Percentiles rank a stretch among this genome's conserved stretches.
Conservation (phyloP, 2,797 vertebrate species). For the Sebastes trivittatus region DNA sequence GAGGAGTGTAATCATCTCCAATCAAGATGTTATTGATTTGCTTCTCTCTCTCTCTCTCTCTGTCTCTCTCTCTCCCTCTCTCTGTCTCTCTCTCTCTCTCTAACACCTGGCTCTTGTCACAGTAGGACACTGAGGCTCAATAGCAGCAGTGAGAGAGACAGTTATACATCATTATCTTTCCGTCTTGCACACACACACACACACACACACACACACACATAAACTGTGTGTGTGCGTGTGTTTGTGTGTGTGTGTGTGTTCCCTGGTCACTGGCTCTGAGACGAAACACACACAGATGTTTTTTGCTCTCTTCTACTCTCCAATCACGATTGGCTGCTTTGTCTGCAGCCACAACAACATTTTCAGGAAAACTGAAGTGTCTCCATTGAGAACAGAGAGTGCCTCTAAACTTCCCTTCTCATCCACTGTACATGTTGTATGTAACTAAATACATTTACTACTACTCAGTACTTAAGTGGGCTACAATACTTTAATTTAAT, state of each 20-base stretch:
- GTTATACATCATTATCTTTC: slow-evolving; percentile 81
- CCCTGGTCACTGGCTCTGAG: slow-evolving; percentile 30
- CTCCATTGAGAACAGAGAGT: neutral
- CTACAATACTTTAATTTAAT: neutral
- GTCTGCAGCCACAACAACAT: neutral
- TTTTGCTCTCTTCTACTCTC: slow-evolving; percentile 42
- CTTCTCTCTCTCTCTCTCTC: slow-evolving; percentile 43
- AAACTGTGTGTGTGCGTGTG: neutral
- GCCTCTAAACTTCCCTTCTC: neutral
- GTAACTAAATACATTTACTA: neutral
- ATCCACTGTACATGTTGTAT: neutral
- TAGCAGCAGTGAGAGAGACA: slow-evolving; percentile 70
- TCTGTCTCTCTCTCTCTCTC: slow-evolving; percentile 50
- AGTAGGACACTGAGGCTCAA: slow-evolving; percentile 78
- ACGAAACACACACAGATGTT: slow-evolving; percentile 47
- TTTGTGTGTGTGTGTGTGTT: slow-evolving; percentile 3
- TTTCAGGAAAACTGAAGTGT: neutral
- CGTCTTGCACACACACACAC: slow-evolving; percentile 10
- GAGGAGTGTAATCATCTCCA: slow-evolving; percentile 74
- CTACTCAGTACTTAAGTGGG: neutral
- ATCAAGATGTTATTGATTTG: slow-evolving; percentile 78
- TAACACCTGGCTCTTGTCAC: slow-evolving; percentile 85
- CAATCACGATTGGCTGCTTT: slow-evolving; percentile 17
- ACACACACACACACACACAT: too few species aligned
- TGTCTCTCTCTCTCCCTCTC: slow-evolving; percentile 31